Evolutionary conservation across 1,140 invertebrate species (phyloP).

Genomic region (Atopsyche davidsoni): DNA sequence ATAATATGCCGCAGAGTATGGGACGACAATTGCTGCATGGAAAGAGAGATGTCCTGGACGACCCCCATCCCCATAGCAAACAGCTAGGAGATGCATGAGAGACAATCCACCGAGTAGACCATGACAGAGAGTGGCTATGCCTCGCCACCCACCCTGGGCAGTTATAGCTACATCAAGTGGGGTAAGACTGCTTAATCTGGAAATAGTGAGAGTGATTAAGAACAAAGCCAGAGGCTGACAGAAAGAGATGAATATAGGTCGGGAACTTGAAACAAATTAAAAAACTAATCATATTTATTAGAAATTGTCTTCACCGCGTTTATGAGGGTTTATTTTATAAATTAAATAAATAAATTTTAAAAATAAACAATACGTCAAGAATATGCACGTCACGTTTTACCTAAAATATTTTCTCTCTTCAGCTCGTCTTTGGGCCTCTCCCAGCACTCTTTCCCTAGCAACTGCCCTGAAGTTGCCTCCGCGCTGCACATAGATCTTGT

Average conservation of each 20-base stretch:
- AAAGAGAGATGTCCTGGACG: constrained; percentile 45
- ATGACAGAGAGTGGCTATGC: constrained; percentile 39
- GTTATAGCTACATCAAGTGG: constrained; percentile 42
- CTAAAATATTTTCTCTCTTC: constrained; percentile 45
- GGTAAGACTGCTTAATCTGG: constrained; percentile 41
- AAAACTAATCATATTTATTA: no score
- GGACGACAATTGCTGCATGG: constrained; percentile 44
- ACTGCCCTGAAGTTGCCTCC: constrained; percentile 45
- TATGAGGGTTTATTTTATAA: no score
- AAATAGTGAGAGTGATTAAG: no score
- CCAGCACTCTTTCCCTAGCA: constrained; percentile 41
- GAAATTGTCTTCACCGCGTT: no score
- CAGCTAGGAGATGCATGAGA: constrained; percentile 42
- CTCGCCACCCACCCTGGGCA: constrained; percentile 41
- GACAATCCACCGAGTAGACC: constrained; percentile 42
- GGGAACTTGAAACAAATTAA: no score
- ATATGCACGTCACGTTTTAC: no score
- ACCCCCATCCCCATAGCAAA: constrained; percentile 42
- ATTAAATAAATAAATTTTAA: no score
- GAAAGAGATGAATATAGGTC: no score
- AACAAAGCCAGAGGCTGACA: no score
- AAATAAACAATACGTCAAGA: no score
- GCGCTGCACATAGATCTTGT: constrained; percentile 47
- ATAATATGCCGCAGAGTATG: constrained; percentile 45
- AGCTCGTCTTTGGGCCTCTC: constrained; percentile 39